phyloP scores from a whole-genome alignment of 92 coral and sea anemone genomes.

The Epizoanthus fatuus region DNA sequence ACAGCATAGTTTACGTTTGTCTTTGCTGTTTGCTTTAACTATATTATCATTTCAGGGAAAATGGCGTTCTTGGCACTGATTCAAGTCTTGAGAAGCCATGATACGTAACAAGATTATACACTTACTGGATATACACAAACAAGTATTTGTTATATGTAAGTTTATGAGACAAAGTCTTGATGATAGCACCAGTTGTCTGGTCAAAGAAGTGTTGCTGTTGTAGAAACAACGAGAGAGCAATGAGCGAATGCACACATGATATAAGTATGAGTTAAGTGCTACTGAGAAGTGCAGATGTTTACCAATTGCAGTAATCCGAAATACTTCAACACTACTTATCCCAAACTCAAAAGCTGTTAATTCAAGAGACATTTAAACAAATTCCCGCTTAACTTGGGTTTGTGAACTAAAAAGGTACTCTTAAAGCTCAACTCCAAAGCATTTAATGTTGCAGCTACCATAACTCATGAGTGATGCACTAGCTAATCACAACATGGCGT shows the following conservation, averaged over 20 bases:
- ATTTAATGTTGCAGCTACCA: no score
- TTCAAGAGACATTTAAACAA: background rate
- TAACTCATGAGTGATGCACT: background rate
- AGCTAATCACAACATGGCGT: background rate
- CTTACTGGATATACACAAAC: background rate
- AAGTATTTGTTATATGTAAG: background rate
- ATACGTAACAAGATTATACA: background rate
- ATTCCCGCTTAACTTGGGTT: no score
- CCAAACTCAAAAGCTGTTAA: conserved; percentile 14
- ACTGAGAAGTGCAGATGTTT: conserved; percentile 28
- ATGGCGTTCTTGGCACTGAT: conserved; percentile 27
- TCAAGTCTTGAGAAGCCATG: conserved; percentile 9
- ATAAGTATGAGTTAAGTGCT: no score
- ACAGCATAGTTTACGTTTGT: no score
- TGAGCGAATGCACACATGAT: no score
- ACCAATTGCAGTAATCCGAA: conserved; percentile 46
- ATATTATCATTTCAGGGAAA: background rate
- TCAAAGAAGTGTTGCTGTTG: no score
- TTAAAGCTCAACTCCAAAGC: background rate
- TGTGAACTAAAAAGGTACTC: background rate
- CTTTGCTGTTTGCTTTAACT: background rate
- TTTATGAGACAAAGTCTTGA: background rate
- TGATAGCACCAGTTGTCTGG: background rate
- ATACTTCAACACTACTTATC: conserved; percentile 45
- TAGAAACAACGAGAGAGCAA: no score